Base-by-base conservation (phyloP, 2,797 vertebrate species). In the Microcaecilia unicolor region DNA sequence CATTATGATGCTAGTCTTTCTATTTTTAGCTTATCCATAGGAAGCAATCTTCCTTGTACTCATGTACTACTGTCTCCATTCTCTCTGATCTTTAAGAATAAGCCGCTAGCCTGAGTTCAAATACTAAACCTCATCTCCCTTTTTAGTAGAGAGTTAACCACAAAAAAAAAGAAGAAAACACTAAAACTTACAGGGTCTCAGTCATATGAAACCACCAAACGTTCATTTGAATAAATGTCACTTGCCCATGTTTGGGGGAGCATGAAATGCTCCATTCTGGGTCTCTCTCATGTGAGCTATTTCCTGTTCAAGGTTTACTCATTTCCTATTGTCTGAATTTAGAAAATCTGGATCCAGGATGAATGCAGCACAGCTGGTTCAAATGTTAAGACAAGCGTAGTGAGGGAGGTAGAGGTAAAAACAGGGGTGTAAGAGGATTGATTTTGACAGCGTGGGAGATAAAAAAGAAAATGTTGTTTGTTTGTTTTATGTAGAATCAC, bases 261-360 rank as follows among this genome's bases (percentile, higher is more conserved):
- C 31, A 54, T 46, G 52, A 21, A 45, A 4, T 45, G 49, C 25
- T 4, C 22, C 3, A 62, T 50, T 64, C 54, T 47, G 60, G 53
- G 59, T 56, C 56, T 67, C 57, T 51, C 33, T 67, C 37, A 50
- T 55, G 67, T 62, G 61, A 87, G 89, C 73, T 86, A 83, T 86
- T 91, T 89, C 87, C 87, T 79, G 74, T 78, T 76, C 69, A 71
- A 82, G 72, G 54, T 76, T n/a, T 84, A 67, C 80, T 85, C 70
- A 75, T 78, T 90, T 90, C 86, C 84, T 85, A 76, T 86, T 87
- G 84, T 86, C 61, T n/a, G 43, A 61, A 64, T 62, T 79, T 68
- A 62, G 59, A 77, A 78, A 67, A 58, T 61, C 37, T 64, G 61
- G 58, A 69, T 44, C 76, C 69, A 61, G 43, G 25, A 55, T 70